These are phyloP conservation scores for Pemphredon lugubris DNA, from an alignment of 2,888 invertebrate genomes.

Conservation along the genomic window DNA sequence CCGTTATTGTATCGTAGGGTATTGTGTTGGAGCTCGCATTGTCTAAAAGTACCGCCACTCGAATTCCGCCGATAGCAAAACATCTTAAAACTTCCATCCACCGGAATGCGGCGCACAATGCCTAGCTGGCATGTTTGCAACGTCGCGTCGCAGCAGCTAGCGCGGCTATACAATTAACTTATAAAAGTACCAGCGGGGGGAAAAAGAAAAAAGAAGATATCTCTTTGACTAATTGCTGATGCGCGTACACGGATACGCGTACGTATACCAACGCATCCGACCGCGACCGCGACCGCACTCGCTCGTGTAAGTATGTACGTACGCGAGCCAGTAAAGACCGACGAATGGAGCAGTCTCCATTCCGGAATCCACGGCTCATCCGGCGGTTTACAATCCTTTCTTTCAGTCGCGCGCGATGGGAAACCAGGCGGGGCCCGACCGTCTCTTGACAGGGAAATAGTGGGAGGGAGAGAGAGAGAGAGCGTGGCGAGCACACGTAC, in stretches of 20 bases:
- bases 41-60: constrained; percentile 33
- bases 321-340: constrained; percentile 33
- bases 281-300: background rate
- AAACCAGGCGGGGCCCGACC: constrained; percentile 45
- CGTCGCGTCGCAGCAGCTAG: constrained; percentile 11
- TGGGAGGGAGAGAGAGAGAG: background rate
- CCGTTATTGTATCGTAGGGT: constrained; percentile 37
- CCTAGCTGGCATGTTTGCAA: too few relatives aligned
- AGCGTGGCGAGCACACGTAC: constrained; percentile 38
- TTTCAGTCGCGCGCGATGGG: constrained; percentile 53
- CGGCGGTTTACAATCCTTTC: constrained; percentile 70
- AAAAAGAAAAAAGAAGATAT: constrained; percentile 35
- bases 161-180: constrained; percentile 49
- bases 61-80: constrained; percentile 32
- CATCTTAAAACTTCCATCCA: constrained; percentile 34
- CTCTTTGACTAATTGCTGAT: constrained; percentile 68
- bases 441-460: constrained; percentile 16
- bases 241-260: constrained; percentile 42
- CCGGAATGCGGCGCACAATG: constrained; percentile 24
- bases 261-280: constrained; percentile 5
- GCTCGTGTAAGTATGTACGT: too few relatives aligned
- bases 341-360: constrained; percentile 69
- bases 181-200: constrained; percentile 43
- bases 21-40: constrained; percentile 37
- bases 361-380: constrained; percentile 70